Percentiles rank a stretch among this genome's conserved stretches.
These are phyloP conservation scores for Eubucco bourcierii DNA, from an alignment of 2,113 vertebrate species.

Conservation along the genomic window DNA sequence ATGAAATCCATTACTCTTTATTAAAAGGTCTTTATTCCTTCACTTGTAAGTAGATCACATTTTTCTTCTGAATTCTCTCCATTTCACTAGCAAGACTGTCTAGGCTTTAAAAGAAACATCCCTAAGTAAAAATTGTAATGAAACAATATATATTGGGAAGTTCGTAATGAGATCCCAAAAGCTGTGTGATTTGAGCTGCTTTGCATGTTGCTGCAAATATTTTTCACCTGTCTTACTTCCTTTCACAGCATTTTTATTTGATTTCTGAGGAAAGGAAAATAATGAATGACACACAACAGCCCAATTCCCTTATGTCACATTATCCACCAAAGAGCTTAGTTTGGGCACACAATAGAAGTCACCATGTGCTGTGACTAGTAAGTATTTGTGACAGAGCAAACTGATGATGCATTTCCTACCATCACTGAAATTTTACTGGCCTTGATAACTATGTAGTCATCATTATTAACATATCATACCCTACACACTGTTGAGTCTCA, in stretches of 20 bases:
- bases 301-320: background rate
- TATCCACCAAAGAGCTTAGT: background rate
- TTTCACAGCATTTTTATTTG: background rate
- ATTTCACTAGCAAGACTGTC: background rate
- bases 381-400: constrained; percentile 46
- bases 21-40: background rate
- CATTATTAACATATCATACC: constrained; percentile 68
- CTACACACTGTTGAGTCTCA: constrained; percentile 52
- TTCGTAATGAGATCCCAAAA: background rate
- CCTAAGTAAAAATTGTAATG: background rate
- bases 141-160: accelerated
- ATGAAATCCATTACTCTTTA: background rate
- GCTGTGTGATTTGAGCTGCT: background rate
- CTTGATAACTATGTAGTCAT: constrained; percentile 27
- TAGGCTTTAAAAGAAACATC: background rate
- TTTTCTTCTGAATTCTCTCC: background rate
- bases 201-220: background rate
- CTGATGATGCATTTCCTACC: constrained; percentile 36
- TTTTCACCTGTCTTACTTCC: background rate
- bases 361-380: background rate
- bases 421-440: constrained; percentile 31
- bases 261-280: background rate
- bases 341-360: background rate
- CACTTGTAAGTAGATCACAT: background rate
- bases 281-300: background rate